Evolutionary conservation across 2,888 invertebrate species (phyloP).

Genomic region (Seira ritae): DNA sequence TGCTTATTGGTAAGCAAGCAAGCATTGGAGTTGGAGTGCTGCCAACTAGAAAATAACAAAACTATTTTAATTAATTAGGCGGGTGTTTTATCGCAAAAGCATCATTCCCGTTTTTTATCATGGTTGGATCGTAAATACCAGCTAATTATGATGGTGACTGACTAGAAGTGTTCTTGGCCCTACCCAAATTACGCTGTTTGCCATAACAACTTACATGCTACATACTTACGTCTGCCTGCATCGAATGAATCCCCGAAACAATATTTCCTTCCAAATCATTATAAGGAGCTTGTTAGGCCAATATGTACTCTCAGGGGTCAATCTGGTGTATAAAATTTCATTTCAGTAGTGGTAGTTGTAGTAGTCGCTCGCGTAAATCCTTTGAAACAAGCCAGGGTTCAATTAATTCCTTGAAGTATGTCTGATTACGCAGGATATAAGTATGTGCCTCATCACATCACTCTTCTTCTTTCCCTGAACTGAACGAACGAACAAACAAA

Average conservation of each 20-base stretch:
- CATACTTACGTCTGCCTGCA: no score
- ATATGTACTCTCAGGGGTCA: conserved; percentile 4
- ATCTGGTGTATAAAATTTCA: conserved; percentile 56
- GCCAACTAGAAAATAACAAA: neutral
- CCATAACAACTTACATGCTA: neutral
- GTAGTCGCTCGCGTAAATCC: conserved; percentile 50
- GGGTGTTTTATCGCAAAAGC: conserved; percentile 18
- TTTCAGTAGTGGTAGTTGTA: conserved; percentile 58
- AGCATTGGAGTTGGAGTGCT: neutral
- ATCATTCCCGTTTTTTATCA: conserved; percentile 9
- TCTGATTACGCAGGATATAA: conserved; percentile 58
- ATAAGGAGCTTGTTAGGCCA: no score
- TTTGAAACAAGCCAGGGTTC: conserved; percentile 61
- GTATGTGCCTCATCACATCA: conserved; percentile 46
- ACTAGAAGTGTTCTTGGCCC: neutral
- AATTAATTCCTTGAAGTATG: conserved; percentile 64
- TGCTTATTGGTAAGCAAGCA: no score
- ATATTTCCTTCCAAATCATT: conserved; percentile 16
- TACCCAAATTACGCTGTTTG: neutral
- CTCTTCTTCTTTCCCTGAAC: conserved; percentile 36
- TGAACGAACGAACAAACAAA: no score
- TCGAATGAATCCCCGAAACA: no score
- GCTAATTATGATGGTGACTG: conserved; percentile 19
- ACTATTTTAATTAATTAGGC: conserved; percentile 25
- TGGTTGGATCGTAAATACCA: conserved; percentile 13